Base-by-base conservation (phyloP, 2,113 vertebrate genomes). In the Thalassarche chlororhynchos region DNA sequence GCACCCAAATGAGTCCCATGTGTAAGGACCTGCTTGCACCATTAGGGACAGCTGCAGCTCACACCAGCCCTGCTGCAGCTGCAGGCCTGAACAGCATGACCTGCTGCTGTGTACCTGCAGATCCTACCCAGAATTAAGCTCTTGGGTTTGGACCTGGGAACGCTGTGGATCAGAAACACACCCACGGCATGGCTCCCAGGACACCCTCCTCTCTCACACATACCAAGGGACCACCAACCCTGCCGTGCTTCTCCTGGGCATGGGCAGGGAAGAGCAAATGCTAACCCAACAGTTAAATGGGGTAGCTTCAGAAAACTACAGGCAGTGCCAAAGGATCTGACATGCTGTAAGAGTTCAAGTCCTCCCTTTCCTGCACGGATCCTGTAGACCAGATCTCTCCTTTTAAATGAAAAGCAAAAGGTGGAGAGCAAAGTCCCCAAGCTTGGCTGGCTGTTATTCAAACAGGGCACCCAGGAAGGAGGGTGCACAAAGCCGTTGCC, bases 91-190 rank as follows among this genome's bases (percentile, higher is more conserved):
- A 38, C 24, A 17, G 24, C 6, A 34, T 1, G 1, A 47, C 12
- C 32, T 1, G 1, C 23, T 44, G 32, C 58, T 38, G 28, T 0
- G 1, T 26, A 69, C 51, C 32, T n/a, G n/a, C 1, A 1, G 52
- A 20, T 77, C 64, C 54, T 18, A 34, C 34, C 46, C 51, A 24
- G 49, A 82, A n/a, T 24, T 13, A 61, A 68, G 29, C 42, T 60
- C 55, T 65, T 10, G 29, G 10, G 6, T 40, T 72, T 51, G 40
- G 62, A 70, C 15, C 13, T 34, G 12, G 26, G 32, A 54, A 65
- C 0, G 3, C 25, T n/a, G 28, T 13, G 34, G 51, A 18, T 29
- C 42, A 64, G 84, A 70, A 46, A 69, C n/a, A 28, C 1, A 2
- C 34, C 12, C 4, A 4, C 1, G 1, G 32, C 24, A 14, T n/a